phyloP scores from a whole-genome alignment of 1,140 invertebrate species.

The Aphis gossypii region DNA sequence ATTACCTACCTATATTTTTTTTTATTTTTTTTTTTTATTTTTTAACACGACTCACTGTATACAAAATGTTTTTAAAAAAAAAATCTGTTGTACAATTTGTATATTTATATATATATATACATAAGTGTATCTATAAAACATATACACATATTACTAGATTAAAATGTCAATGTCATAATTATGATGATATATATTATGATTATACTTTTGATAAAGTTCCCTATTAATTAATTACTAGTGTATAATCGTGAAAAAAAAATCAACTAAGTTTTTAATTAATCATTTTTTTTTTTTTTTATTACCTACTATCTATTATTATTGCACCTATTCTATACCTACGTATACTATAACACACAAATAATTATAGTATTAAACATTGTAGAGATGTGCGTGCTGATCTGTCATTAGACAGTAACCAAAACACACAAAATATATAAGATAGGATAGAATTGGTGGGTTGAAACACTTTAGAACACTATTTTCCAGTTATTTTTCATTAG shows the following conservation, averaged over 20 bases:
- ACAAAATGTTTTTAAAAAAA: slow-evolving; percentile 11
- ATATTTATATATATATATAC: not conserved
- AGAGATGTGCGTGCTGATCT: not conserved
- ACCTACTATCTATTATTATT: not conserved
- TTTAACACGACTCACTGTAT: slow-evolving; percentile 41
- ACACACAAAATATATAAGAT: too few relatives aligned
- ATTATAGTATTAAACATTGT: not conserved
- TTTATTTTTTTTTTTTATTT: slow-evolving; percentile 41
- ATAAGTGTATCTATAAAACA: not conserved
- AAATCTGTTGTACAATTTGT: not conserved
- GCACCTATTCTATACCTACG: not conserved
- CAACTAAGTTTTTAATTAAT: not conserved
- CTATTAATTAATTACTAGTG: slow-evolving; percentile 34
- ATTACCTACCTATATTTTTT: slow-evolving; percentile 3
- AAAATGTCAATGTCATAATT: slow-evolving; percentile 1
- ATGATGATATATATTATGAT: not conserved
- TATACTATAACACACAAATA: not conserved
- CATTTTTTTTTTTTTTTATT: not conserved
- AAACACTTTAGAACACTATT: too few relatives aligned
- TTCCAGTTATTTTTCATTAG: too few relatives aligned
- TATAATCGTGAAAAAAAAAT: slow-evolving; percentile 1
- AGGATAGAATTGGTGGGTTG: too few relatives aligned
- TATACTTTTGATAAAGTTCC: slow-evolving; percentile 7
- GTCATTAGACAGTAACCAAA: too few relatives aligned
- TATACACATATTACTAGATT: slow-evolving; percentile 30